A percentile compares a stretch with the other conserved stretches of the same genome.
Conservation (phyloP, 2,797 vertebrate genomes). For the Trematocara caparti region DNA sequence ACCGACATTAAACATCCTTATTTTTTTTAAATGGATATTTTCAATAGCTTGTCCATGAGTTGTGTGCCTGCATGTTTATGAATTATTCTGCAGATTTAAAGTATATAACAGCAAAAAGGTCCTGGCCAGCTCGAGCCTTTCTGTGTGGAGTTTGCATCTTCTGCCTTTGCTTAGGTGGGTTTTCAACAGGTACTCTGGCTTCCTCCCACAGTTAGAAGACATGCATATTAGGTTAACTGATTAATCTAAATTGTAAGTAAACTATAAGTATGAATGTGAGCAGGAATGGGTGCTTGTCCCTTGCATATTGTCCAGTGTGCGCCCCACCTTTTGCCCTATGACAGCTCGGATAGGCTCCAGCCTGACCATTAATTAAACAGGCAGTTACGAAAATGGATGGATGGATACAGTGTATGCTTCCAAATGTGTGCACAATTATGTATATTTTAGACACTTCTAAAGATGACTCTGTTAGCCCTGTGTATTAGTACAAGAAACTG, state of each 20-base stretch:
- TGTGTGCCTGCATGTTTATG: not conserved
- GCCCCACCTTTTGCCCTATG: not conserved
- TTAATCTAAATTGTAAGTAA: not conserved
- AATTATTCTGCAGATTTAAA: not conserved
- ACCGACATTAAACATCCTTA: constrained; percentile 16
- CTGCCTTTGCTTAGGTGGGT: not conserved
- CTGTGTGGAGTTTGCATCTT: not conserved
- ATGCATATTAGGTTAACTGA: not conserved
- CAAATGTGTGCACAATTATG: not conserved
- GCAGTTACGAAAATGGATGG: not conserved
- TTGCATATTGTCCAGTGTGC: not conserved
- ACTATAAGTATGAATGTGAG: not conserved
- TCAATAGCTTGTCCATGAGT: constrained; percentile 31
- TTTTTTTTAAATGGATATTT: constrained; percentile 47
- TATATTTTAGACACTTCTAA: constrained; percentile 35
- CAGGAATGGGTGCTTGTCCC: not conserved
- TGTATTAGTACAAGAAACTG: constrained; percentile 28
- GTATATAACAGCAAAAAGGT: not conserved
- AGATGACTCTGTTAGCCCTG: constrained; percentile 16
- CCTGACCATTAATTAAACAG: not conserved
- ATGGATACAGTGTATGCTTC: not conserved
- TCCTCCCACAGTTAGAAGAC: not conserved
- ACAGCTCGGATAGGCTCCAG: not conserved
- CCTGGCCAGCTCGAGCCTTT: not conserved
- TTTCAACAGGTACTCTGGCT: not conserved